Conservation (phyloP, 1,140 invertebrate species). For the Trissolcus basalis region DNA sequence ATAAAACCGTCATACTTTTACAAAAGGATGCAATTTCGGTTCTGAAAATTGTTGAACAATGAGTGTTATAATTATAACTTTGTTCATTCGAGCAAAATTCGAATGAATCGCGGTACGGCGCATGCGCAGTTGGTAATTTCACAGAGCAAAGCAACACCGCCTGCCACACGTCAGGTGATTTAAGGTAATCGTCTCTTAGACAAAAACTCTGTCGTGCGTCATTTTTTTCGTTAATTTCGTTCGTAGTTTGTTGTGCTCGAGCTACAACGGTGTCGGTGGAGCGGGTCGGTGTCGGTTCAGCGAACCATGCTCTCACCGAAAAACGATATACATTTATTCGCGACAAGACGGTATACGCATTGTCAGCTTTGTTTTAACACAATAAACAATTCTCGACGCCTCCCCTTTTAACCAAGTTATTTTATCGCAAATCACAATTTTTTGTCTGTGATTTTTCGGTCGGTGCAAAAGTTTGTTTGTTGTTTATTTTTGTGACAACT, state of each 20-base stretch:
- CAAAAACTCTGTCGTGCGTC: conserved; percentile 5
- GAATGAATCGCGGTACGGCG: neutral
- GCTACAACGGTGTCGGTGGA: conserved; percentile 1
- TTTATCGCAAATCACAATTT: too few relatives aligned
- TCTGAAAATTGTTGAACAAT: too few relatives aligned
- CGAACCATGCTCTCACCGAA: neutral
- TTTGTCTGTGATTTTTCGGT: too few relatives aligned
- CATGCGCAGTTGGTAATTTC: neutral
- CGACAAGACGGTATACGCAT: conserved; percentile 5
- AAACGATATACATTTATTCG: neutral
- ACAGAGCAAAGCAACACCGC: conserved; percentile 31
- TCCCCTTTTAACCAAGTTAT: neutral
- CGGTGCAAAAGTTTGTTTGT: too few relatives aligned
- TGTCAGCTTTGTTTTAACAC: neutral
- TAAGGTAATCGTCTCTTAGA: conserved; percentile 2
- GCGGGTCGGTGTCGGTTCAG: too few relatives aligned
- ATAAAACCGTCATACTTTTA: too few relatives aligned
- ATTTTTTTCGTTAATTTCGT: conserved; percentile 10
- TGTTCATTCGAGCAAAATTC: too few relatives aligned
- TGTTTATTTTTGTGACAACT: too few relatives aligned
- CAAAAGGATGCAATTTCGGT: too few relatives aligned
- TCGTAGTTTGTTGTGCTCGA: conserved; percentile 12
- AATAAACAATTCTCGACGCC: conserved; percentile 25
- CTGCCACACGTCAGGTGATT: conserved; percentile 35
- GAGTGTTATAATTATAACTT: too few relatives aligned